Percentiles rank a stretch among this genome's conserved stretches.
Evolutionary conservation across 1,140 invertebrate genomes (phyloP).

Genomic region (Teleogryllus occipitalis): DNA sequence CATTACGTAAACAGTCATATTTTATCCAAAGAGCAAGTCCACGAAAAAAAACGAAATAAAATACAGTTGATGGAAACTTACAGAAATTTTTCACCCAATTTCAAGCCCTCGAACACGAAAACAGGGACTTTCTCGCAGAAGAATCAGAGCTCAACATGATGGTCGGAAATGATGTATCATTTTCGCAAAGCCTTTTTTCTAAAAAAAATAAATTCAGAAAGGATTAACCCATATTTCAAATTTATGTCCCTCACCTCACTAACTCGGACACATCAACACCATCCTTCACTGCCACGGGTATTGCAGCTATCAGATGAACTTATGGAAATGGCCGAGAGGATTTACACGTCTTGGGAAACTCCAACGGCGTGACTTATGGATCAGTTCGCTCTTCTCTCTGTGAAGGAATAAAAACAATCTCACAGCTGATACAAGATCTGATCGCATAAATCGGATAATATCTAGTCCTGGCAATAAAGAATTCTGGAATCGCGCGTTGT

Average conservation of each 20-base stretch:
- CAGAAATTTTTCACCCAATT: background rate
- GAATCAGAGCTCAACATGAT: background rate
- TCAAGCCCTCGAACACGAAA: no score
- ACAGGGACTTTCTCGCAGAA: no score
- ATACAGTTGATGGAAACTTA: no score
- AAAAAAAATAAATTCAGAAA: background rate
- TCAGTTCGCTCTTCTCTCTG: background rate
- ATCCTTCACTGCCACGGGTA: background rate
- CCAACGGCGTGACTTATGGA: background rate
- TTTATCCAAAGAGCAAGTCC: no score
- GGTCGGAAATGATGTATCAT: background rate
- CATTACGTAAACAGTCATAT: no score
- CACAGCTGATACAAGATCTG: background rate
- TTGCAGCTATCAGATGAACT: conserved; percentile 1
- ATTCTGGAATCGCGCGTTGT: background rate
- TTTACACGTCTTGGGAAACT: background rate
- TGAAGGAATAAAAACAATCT: background rate
- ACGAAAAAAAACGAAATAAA: no score
- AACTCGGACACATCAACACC: background rate
- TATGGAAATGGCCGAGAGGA: background rate
- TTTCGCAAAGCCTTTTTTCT: background rate
- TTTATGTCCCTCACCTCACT: background rate
- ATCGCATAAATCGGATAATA: background rate
- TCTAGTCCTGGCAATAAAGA: background rate
- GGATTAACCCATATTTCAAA: background rate